Percentiles rank a stretch among this genome's conserved stretches.
phyloP scores from a whole-genome alignment of 2,888 invertebrate species.

The Leptinotarsa juncta region DNA sequence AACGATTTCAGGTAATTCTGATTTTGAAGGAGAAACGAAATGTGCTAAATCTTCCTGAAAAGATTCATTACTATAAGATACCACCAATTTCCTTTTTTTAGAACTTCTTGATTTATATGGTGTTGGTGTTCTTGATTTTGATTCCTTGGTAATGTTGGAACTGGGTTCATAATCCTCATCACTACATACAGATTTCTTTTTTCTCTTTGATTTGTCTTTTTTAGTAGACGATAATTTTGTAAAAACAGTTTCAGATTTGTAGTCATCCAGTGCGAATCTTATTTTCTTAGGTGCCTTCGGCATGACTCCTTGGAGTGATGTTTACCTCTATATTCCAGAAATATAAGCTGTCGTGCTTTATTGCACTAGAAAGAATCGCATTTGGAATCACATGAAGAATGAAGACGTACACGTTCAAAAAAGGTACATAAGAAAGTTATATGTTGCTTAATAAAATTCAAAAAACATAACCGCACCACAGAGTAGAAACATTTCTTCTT shows the following conservation, averaged over 20 bases:
- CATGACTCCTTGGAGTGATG: not conserved
- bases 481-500: too few relatives aligned
- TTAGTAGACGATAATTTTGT: not conserved
- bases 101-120: slow-evolving; percentile 3
- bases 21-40: slow-evolving; percentile 5
- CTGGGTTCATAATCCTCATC: slow-evolving; percentile 10
- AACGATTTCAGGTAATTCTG: not conserved
- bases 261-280: slow-evolving; percentile 21
- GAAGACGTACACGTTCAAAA: too few relatives aligned
- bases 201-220: slow-evolving; percentile 20
- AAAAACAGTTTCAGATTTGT: slow-evolving; percentile 24
- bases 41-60: slow-evolving; percentile 6
- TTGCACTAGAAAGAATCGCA: too few relatives aligned
- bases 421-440: too few relatives aligned
- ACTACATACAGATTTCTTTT: slow-evolving; percentile 15
- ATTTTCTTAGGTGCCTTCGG: slow-evolving; percentile 32
- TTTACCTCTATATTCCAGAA: not conserved
- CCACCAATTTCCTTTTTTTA: not conserved
- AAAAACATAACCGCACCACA: too few relatives aligned
- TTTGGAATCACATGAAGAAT: too few relatives aligned
- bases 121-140: not conserved
- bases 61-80: slow-evolving; percentile 11
- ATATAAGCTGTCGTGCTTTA: too few relatives aligned
- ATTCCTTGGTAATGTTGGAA: not conserved
- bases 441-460: too few relatives aligned